Conservation (phyloP, 1,140 invertebrate species). For the Drosophila santomea region DNA sequence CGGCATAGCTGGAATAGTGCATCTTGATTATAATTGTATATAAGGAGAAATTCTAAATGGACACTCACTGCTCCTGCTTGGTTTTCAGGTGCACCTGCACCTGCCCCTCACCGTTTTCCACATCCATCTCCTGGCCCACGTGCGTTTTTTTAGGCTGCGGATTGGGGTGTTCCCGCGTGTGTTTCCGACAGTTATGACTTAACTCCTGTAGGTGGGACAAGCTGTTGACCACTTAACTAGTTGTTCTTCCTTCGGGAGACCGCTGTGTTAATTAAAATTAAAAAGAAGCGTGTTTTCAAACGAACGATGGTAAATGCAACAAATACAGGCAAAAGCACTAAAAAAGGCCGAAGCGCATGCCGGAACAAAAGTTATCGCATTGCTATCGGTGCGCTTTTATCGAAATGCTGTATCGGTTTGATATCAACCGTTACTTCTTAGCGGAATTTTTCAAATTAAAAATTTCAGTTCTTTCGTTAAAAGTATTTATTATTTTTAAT, state of each 20-base stretch:
- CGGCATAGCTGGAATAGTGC: constrained; percentile 90
- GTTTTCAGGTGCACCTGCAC: constrained; percentile 92
- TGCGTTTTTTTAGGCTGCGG: constrained; percentile 9
- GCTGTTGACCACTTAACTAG: background rate
- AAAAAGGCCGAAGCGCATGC: background rate
- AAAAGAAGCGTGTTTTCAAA: constrained; percentile 35
- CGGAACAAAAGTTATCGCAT: background rate
- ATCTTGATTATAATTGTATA: background rate
- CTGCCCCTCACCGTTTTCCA: constrained; percentile 85
- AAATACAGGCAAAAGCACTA: constrained; percentile 1
- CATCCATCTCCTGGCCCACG: constrained; percentile 69
- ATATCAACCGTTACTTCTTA: constrained; percentile 1
- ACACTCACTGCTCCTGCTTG: constrained; percentile 91
- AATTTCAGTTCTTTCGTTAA: background rate
- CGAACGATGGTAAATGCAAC: constrained; percentile 8
- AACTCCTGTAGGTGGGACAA: background rate
- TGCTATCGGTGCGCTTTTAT: background rate
- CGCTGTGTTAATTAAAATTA: too few relatives aligned
- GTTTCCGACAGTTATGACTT: background rate
- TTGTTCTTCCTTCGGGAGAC: background rate
- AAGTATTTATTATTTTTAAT: background rate
- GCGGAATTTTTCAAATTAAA: background rate
- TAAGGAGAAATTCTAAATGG: constrained; percentile 86
- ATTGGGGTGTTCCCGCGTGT: constrained; percentile 15
- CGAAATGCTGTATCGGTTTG: background rate